A percentile compares a stretch with the other conserved stretches of the same genome.
Conservation (phyloP, 2,888 invertebrate species). For the Notocelia uddmanniana region DNA sequence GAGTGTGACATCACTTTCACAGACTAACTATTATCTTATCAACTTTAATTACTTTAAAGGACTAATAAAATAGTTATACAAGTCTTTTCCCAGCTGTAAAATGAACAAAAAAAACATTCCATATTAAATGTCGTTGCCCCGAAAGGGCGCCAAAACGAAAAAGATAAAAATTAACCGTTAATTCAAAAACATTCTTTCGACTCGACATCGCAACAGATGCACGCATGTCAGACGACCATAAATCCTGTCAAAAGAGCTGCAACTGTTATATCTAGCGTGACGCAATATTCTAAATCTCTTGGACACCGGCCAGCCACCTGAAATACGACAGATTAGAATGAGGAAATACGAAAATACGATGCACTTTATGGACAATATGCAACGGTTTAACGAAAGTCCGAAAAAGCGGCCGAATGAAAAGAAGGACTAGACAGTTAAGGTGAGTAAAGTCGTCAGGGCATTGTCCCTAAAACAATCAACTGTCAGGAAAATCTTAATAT, state of each 20-base stretch:
- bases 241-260: slow-evolving; percentile 32
- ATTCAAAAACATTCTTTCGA: slow-evolving; percentile 3
- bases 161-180: neutral
- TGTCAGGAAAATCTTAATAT: too few species aligned
- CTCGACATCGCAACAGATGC: neutral
- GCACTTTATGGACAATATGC: slow-evolving; percentile 39
- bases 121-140: neutral
- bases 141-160: slow-evolving; percentile 1
- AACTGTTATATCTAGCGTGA: slow-evolving; percentile 51
- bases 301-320: slow-evolving; percentile 58
- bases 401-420: too few species aligned
- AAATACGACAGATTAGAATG: slow-evolving; percentile 58
- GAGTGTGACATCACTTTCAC: too few species aligned
- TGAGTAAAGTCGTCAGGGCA: too few species aligned
- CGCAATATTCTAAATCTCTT: slow-evolving; percentile 54
- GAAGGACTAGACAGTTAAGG: neutral
- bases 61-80: neutral
- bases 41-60: too few species aligned
- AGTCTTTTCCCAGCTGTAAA: neutral
- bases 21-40: too few species aligned
- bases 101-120: neutral
- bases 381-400: neutral
- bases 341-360: slow-evolving; percentile 64
- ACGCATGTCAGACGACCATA: slow-evolving; percentile 30
- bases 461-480: too few species aligned